Evolutionary conservation across 2,888 invertebrate genomes (phyloP), one percentile per base, ranked within the genome.

Genomic region (Spodoptera picta): DNA sequence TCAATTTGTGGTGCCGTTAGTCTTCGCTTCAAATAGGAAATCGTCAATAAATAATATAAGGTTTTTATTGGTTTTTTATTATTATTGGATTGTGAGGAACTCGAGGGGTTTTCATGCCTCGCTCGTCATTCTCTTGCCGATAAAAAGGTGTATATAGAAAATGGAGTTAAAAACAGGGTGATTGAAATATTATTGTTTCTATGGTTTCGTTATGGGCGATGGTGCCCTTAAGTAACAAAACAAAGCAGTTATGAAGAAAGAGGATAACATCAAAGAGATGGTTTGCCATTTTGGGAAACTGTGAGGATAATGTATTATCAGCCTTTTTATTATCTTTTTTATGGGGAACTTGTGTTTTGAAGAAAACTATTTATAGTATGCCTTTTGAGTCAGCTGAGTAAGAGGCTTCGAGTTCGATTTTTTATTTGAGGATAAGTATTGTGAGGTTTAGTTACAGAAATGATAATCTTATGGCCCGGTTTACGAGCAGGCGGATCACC

Each of bases 51-150:
- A 92, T 92, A 92, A 89, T 90, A 90, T 85, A 87, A 83, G 50
- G 44, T 89, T 90, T 36, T 92, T 92, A 92, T 89, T 87, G 77
- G 83, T 67, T 83, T 90, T 92, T 92, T 92, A 92, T 90, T 91
- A 89, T 90, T 90, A 92, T 92, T 92, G 90, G 90, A 91, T 92
- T 88, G 88, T 77, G 85, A 82, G 83, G 80, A 86, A 80, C 81
- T 86, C 71, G 79, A 82, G 71, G 80, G 83, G 81, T 83, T 87
- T 87, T 84, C 83, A 86, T 80, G 85, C 80, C 79, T 71, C 75
- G 77, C 70, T 65, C 76, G 83, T 83, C 80, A 86, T 87, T 89
- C 82, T 85, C 80, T 75, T 60, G 64, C 73, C 73, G 72, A 89
- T 88, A 87, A 88, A 90, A 87, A 84, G 78, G 83, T 80, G 83